Base-by-base conservation (phyloP, 2,888 invertebrate genomes). In the Rutpela maculata region DNA sequence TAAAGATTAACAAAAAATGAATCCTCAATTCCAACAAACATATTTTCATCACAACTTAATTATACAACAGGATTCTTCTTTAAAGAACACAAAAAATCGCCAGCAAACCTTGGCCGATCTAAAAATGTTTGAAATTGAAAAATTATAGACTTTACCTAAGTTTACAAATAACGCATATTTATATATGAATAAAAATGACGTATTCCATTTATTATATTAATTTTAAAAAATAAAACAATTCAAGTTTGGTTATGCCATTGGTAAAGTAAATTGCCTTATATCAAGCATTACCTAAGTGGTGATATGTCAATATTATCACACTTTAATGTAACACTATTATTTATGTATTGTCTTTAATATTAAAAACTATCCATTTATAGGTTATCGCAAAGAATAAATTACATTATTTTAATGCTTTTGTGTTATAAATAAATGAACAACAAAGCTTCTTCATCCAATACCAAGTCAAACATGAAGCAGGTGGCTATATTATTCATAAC, bases 241-340 rank as follows among this genome's bases (percentile, higher is more conserved):
- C 31, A 9, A 35, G 7, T 35, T 35, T 35, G 15, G 15, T 9
- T 43, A 43, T 43, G 43, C 43, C 43, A 43, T 43, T 43, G 43
- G 43, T 15, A 2, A 38, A 38, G 15, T 15, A 1, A 43, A 43
- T 43, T 43, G 12, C 15, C 43, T 1, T 15, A 11, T 43, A 15
- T 15, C 43, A 15, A 2, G 1, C 15, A 43, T 43, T 43, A 26
- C 2, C 22, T 26, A 43, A 43, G 43, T 43, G 0, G 7, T 43
- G 56, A 26, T 26, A 67, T 35, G 67, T 55, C 67, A 26, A 9
- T 55, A 67, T 55, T 67, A 67, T 67, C 67, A 55, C 26, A 55
- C 15, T 2, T n/a, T 55, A 55, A 50, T 22, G n/a, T 67, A 15
- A 22, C 18, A 56, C 18, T 18, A 4, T n/a, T 15, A 26, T 67